Evolutionary conservation across 2,797 vertebrate species (phyloP), one percentile per base, ranked within the genome.

Genomic region (Glossophaga mutica): DNA sequence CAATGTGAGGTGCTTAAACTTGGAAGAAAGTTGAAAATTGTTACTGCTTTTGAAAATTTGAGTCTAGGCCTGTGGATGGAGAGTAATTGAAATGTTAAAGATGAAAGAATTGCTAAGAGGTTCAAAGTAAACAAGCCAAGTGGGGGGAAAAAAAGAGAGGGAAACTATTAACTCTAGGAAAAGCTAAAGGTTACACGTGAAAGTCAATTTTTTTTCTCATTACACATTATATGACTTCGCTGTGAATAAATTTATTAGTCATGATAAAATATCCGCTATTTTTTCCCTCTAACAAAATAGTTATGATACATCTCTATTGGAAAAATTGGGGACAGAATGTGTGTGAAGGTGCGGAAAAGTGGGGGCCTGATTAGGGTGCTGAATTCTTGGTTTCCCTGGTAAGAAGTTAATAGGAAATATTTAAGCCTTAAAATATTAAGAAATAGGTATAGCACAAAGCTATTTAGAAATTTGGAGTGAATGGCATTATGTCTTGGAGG

Each of bases 171-270:
- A 83, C 37, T 94, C 67, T 88, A 96, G 44, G 59, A 92, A 94
- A 96, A 85, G 44, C n/a, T 83, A 92, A 81, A 67, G 8, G 8
- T 84, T 96, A 79, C 76, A 87, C 76, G 39, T 96, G 70, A 88
- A 97, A 95, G 34, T 87, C 50, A 62, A 74, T 83, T 94, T 32
- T 32, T 94, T 32, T 85, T 81, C 73, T 93, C 88, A 73, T 57
- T 70, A 68, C 15, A 70, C 21, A 65, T 9, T 71, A 46, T 86
- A 62, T 94, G 85, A 77, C 76, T 96, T 96, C 81, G 67, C 87
- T 87, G 44, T 94, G 68, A 94, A 73, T 44, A 65, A 81, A 46
- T 46, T 83, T 82, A 77, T 29, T 21, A 79, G 70, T 90, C 52
- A 50, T 46, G 76, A 88, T 57, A 81, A 93, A 96, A 95, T 82